A percentile compares a stretch with the other conserved stretches of the same genome.
These are phyloP conservation scores for Porites rus DNA, from an alignment of 92 coral and sea anemone genomes.

Conservation along the genomic window DNA sequence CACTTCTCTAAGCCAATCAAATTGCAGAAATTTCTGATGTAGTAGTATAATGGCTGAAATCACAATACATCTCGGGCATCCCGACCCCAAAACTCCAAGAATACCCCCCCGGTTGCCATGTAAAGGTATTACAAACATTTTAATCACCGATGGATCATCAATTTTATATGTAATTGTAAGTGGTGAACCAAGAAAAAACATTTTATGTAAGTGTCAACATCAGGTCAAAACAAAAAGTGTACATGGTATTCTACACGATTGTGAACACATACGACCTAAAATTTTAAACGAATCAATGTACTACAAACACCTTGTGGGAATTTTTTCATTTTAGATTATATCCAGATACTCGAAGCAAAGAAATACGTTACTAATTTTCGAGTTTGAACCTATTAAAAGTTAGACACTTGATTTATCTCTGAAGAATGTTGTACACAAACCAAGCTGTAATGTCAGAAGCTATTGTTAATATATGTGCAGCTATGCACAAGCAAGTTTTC, in stretches of 20 bases:
- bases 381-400: neutral
- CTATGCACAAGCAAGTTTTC: neutral
- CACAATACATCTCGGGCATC: too few species aligned
- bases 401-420: constrained; percentile 11
- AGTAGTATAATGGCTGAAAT: too few species aligned
- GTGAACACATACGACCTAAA: neutral
- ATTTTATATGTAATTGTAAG: neutral
- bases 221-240: neutral
- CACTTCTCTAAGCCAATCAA: too few species aligned
- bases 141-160: neutral
- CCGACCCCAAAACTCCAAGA: neutral
- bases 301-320: neutral
- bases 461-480: neutral
- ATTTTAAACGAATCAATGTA: too few species aligned
- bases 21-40: too few species aligned
- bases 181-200: neutral
- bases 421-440: neutral
- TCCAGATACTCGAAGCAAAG: neutral
- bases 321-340: neutral
- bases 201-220: constrained; percentile 10
- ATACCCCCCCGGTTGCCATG: too few species aligned
- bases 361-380: neutral
- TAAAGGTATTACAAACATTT: too few species aligned
- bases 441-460: neutral
- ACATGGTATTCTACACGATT: neutral